Base-by-base conservation (phyloP, 2,113 vertebrate species). In the Melanerpes formicivorus region DNA sequence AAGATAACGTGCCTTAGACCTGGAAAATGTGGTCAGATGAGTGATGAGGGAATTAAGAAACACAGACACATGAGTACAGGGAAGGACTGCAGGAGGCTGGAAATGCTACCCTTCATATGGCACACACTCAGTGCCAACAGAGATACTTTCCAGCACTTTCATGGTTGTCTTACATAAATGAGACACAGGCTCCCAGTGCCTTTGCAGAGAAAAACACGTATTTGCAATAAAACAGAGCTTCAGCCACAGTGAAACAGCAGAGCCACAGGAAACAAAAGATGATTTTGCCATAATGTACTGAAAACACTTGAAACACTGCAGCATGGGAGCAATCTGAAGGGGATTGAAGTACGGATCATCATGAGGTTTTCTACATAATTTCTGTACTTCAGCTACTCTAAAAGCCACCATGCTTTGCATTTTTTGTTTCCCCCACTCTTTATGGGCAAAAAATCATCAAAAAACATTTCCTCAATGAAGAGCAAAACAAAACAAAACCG, bases 281-380 rank as follows among this genome's bases (percentile, higher is more conserved):
- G 25, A 85, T 83, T 87, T 85, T 89, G 69, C 32, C 65, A 67
- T 54, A 85, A 91, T 18, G 50, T 40, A 87, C 71, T 34, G 18
- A 87, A 78, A 83, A 87, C 30, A 42, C 29, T 65, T 40, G 65
- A 89, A 75, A 69, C 0, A 0, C 56, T 78, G 70, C 69, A 92
- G 84, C 75, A 54, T 25, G 62, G 60, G 74, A 72, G 32, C 64
- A 94, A 25, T 69, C 42, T 60, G 72, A 92, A 70, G 25, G 29
- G 29, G 17, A 78, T 83, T 69, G 60, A 71, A 48, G 32, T 50
- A 55, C 87, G 64, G 22, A 67, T 77, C 42, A 65, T 44, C 32
- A 21, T 42, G 32, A 88, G 58, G 48, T 32, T 90, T 81, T 65
- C 32, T 56, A 87, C 83, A 42, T 67, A 46, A 56, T 50, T 52